A percentile compares a stretch with the other conserved stretches of the same genome.
phyloP scores from a whole-genome alignment of 2,113 vertebrate species.

The Melanerpes aurifrons region DNA sequence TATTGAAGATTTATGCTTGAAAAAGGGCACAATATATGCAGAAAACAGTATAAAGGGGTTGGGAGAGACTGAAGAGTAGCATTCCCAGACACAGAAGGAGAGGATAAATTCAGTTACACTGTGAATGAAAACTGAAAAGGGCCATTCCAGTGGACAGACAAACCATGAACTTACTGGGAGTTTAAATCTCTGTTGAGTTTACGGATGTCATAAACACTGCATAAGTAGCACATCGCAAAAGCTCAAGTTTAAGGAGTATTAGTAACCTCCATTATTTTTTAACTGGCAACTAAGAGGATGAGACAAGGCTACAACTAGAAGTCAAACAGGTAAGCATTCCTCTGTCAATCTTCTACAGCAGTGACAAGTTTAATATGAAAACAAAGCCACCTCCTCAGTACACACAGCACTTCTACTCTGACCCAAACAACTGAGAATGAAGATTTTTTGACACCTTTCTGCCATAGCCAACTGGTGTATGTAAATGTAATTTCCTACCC shows the following conservation, averaged over 20 bases:
- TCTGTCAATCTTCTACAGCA: accelerated
- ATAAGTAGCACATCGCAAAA: background rate
- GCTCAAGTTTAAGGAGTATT: background rate
- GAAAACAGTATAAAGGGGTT: background rate
- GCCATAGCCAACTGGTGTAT: too few relatives aligned
- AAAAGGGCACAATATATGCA: background rate
- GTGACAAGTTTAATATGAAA: background rate
- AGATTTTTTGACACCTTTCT: background rate
- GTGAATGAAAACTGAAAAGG: background rate
- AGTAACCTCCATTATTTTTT: background rate
- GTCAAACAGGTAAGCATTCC: background rate
- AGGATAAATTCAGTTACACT: background rate
- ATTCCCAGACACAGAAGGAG: background rate
- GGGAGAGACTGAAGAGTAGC: background rate
- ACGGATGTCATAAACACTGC: background rate
- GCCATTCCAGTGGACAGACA: background rate
- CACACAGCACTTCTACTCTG: background rate
- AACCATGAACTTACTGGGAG: background rate
- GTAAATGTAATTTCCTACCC: background rate
- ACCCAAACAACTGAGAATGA: background rate
- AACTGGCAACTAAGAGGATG: background rate
- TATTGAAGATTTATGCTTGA: background rate
- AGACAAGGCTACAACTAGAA: background rate
- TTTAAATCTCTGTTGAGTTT: background rate
- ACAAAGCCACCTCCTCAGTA: background rate